Percentiles rank a stretch among this genome's conserved stretches.
phyloP scores from a whole-genome alignment of 1,140 invertebrate species.

The Drosophila arizonae region DNA sequence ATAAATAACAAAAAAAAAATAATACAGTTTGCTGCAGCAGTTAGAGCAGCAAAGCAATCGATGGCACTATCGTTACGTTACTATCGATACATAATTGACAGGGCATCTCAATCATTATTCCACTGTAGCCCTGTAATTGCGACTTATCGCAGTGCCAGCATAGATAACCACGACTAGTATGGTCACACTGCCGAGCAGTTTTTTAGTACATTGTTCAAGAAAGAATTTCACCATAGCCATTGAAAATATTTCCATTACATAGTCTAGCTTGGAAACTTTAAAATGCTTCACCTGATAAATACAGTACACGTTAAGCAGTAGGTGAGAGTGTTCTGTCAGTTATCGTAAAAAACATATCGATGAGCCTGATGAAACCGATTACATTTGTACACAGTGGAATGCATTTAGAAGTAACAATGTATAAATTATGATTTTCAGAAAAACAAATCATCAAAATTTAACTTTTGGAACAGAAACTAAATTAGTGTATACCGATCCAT shows the following conservation, averaged over 20 bases:
- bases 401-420: not conserved
- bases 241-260: too few relatives aligned
- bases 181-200: not conserved
- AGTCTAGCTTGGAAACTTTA: too few relatives aligned
- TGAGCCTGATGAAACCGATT: not conserved
- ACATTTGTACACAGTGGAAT: not conserved
- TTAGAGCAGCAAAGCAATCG: constrained; percentile 31
- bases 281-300: too few relatives aligned
- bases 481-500: not conserved
- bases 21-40: constrained; percentile 48
- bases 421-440: not conserved
- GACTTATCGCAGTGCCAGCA: not conserved
- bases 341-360: not conserved
- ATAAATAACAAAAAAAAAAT: constrained; percentile 57
- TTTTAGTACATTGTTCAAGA: too few relatives aligned
- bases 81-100: constrained; percentile 14
- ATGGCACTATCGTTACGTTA: constrained; percentile 34
- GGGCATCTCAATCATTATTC: not conserved
- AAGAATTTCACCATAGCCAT: too few relatives aligned
- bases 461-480: not conserved
- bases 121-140: constrained; percentile 5
- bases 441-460: too few relatives aligned
- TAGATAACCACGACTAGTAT: too few relatives aligned
- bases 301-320: not conserved
- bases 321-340: not conserved